Evolutionary conservation across 2,113 vertebrate species (phyloP), one percentile per base, ranked within the genome.

Genomic region (Oryctolagus cuniculus): DNA sequence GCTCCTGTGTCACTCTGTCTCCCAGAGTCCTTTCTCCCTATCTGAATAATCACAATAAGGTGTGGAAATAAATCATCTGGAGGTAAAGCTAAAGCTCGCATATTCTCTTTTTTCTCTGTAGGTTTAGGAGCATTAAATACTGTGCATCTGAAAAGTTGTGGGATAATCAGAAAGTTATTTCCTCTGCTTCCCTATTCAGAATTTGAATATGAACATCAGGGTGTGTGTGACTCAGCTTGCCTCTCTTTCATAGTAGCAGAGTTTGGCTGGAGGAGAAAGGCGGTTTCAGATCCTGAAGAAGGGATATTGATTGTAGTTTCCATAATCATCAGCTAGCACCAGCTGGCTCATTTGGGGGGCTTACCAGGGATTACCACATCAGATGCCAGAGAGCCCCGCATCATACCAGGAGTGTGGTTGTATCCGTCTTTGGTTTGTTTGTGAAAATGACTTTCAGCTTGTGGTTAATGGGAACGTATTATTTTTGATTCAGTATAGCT

Each of bases 381-480:
- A 94, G 6, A 83, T 87, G 83, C 22, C 8, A 29, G 27, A 55
- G 49, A 89, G 79, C 53, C 55, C 34, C 66, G 13, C 73, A 93
- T 77, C 17, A 22, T n/a, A 91, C 31, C 24, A 53, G 27, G 22
- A 89, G 10, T 93, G 38, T 53, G 49, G 64, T 93, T 64, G 87
- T 19, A 87, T 77, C 11, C 9, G 24, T 84, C 74, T 90, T 91
- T 91, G 22, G 13, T 93, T 94, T 90, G 53, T 91, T 77, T 72
- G 38, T 75, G 75, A 87, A 94, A 93, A 93, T 90, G 90, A 89
- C 67, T 77, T 93, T 79, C 61, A 84, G 34, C 6, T 10, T 72
- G 89, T 78, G 89, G 49, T 78, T 94, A 75, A 64, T 67, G 73
- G 53, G 36, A 81, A 13, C 7, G 12, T 75, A 64, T 81, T 70